Percentiles rank a stretch among this genome's conserved stretches.
These are phyloP conservation scores for Mastigias papua DNA, from an alignment of 30 jellyfish, hydroid and myxozoan species.

Conservation along the genomic window DNA sequence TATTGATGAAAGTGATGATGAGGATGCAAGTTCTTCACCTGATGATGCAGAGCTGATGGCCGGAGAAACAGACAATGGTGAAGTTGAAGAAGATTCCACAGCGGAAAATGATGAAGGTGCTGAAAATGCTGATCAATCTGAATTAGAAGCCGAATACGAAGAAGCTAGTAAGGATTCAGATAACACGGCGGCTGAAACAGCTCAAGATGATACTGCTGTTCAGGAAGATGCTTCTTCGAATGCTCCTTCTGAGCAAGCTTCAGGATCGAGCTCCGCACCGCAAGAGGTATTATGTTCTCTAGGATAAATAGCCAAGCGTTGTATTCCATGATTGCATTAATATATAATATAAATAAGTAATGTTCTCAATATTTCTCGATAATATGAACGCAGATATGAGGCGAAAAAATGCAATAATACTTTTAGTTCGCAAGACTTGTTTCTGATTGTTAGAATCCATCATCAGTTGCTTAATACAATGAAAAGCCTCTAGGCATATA, in stretches of 20 bases:
- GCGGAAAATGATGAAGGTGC: slow-evolving; percentile 32
- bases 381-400: no score
- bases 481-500: no score
- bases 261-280: background rate
- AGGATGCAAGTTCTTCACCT: background rate
- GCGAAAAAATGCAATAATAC: no score
- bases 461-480: no score
- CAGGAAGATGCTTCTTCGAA: background rate
- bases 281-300: background rate
- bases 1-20: slow-evolving; percentile 25
- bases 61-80: slow-evolving; percentile 13
- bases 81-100: slow-evolving; percentile 21
- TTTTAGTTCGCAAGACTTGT: no score
- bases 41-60: background rate
- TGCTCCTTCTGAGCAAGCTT: background rate
- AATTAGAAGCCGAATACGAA: background rate
- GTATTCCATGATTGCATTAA: no score
- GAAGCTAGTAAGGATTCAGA: background rate
- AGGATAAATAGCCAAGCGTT: background rate
- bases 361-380: no score
- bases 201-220: background rate
- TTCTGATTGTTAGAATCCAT: no score
- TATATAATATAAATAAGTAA: no score
- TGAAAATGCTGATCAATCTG: slow-evolving; percentile 5
- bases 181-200: background rate